Conservation (phyloP, 2,888 invertebrate species). For the Caenorhabditis sp. region DNA sequence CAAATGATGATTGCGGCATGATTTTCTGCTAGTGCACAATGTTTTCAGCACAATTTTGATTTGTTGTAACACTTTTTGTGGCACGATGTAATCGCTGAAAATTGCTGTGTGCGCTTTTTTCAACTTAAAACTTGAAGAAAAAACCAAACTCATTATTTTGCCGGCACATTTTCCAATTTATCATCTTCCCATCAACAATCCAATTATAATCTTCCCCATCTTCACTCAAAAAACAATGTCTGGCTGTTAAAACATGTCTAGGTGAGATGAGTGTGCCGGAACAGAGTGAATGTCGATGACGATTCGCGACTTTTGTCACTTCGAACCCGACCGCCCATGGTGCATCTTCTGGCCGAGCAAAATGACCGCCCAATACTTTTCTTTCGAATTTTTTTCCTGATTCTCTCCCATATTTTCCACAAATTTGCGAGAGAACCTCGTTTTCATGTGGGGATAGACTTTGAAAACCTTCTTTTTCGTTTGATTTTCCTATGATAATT, state of each 20-base stretch:
- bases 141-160: neutral
- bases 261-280: slow-evolving; percentile 24
- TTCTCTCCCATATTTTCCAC: neutral
- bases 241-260: slow-evolving; percentile 23
- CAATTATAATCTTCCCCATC: neutral
- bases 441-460: neutral
- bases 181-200: neutral
- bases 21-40: neutral
- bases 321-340: slow-evolving; percentile 25
- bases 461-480: neutral
- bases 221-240: slow-evolving; percentile 23
- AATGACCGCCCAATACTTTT: slow-evolving; percentile 17
- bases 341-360: slow-evolving; percentile 11
- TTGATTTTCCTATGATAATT: neutral
- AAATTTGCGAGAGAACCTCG: neutral
- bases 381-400: neutral
- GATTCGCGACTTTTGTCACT: neutral
- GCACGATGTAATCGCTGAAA: neutral
- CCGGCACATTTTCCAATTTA: neutral
- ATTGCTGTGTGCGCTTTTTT: neutral
- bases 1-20: neutral
- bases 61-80: neutral
- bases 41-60: neutral
- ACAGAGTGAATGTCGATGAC: slow-evolving; percentile 5
- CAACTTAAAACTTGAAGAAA: too few species aligned